Evolutionary conservation across 2,888 invertebrate genomes (phyloP).

Genomic region (Mythimna impura): DNA sequence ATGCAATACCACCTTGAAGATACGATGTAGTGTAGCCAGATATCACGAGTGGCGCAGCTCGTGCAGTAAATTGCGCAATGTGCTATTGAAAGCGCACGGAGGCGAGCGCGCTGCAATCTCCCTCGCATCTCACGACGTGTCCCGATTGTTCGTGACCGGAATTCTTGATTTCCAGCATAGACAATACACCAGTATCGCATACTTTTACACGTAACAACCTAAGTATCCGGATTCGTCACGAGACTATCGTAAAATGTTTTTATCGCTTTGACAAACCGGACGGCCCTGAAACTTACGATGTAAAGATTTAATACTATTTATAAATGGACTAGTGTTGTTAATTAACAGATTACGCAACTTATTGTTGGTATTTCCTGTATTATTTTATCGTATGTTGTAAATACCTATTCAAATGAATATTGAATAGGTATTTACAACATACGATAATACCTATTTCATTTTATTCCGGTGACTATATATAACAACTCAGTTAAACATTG

Average conservation of each 20-base stretch:
- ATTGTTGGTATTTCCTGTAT: conserved; percentile 38
- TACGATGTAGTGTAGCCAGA: conserved; percentile 72
- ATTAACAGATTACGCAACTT: conserved; percentile 29
- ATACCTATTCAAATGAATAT: conserved; percentile 17
- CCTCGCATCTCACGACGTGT: conserved; percentile 82
- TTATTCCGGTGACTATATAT: background rate
- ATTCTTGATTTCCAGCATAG: conserved; percentile 71
- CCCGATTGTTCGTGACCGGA: conserved; percentile 81
- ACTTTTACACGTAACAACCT: conserved; percentile 35
- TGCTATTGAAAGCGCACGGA: conserved; percentile 82
- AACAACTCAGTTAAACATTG: conserved; percentile 11
- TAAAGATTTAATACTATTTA: conserved; percentile 25
- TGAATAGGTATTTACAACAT: background rate
- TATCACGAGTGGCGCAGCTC: conserved; percentile 79
- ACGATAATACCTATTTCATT: background rate
- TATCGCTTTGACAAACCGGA: conserved; percentile 14
- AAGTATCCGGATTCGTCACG: conserved; percentile 25
- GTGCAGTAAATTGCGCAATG: conserved; percentile 87
- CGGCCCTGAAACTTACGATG: conserved; percentile 45
- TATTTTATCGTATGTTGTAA: conserved; percentile 15
- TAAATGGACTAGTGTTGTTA: conserved; percentile 20
- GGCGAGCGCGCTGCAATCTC: conserved; percentile 78
- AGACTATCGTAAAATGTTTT: conserved; percentile 20
- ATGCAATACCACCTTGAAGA: conserved; percentile 80
- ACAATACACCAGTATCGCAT: conserved; percentile 54